phyloP scores from a whole-genome alignment of 2,113 vertebrate species.

The Rhynchomys soricoides region DNA sequence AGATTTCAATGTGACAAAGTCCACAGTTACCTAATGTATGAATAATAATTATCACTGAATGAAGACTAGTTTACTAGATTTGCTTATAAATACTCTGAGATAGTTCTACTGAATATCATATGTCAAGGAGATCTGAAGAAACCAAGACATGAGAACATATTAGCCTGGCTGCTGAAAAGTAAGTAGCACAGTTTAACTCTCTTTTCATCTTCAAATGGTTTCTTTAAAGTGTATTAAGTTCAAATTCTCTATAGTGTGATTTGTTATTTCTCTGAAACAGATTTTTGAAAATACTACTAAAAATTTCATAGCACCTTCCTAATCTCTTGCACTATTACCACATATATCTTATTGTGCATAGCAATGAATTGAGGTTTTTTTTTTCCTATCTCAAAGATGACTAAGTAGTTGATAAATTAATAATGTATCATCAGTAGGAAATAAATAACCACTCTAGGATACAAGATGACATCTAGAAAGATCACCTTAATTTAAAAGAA shows the following conservation, averaged over 20 bases:
- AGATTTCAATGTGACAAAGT: background rate
- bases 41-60: background rate
- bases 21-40: background rate
- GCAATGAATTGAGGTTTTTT: background rate
- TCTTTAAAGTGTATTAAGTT: background rate
- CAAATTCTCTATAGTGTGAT: background rate
- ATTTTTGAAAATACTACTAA: background rate
- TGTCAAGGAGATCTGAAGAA: background rate
- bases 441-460: background rate
- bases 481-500: slow-evolving; percentile 12
- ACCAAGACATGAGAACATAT: background rate
- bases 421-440: background rate
- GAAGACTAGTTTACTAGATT: background rate
- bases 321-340: background rate
- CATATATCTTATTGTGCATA: background rate
- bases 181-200: background rate
- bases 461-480: background rate
- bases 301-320: background rate
- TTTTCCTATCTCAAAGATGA: background rate
- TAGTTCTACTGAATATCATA: background rate
- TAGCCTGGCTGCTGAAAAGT: background rate
- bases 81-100: background rate
- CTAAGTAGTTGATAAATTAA: background rate
- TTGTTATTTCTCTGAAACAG: background rate
- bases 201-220: background rate